These are phyloP conservation scores for Entomobrya proxima DNA, from an alignment of 2,888 invertebrate species.

Conservation along the genomic window DNA sequence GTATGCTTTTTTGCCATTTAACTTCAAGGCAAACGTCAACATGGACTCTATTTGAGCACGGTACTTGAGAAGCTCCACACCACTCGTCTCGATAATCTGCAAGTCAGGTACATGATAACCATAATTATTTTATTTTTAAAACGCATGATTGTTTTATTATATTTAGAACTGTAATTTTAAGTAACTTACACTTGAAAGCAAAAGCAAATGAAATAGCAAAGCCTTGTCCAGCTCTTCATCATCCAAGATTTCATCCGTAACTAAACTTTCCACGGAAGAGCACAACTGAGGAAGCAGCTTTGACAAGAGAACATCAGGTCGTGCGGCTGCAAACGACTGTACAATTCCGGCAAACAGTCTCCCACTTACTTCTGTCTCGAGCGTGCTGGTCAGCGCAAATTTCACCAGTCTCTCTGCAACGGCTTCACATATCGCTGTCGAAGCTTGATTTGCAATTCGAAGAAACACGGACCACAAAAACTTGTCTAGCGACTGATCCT, in stretches of 20 bases:
- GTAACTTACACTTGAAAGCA: constrained; percentile 83
- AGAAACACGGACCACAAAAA: constrained; percentile 80
- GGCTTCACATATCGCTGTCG: constrained; percentile 76
- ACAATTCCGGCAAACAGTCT: constrained; percentile 86
- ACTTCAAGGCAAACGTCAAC: constrained; percentile 79
- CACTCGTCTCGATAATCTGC: constrained; percentile 77
- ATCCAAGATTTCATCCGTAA: constrained; percentile 82
- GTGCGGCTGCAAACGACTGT: constrained; percentile 80
- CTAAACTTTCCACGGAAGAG: constrained; percentile 82
- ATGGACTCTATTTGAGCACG: constrained; percentile 79
- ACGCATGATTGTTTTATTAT: not conserved
- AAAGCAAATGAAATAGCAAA: constrained; percentile 85
- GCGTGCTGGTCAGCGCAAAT: constrained; percentile 86
- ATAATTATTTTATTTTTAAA: not conserved
- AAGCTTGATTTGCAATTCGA: constrained; percentile 73
- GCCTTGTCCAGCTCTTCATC: constrained; percentile 89
- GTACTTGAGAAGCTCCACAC: constrained; percentile 80
- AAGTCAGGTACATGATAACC: not conserved
- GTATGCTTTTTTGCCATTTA: constrained; percentile 75
- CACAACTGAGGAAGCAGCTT: constrained; percentile 86
- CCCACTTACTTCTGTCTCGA: constrained; percentile 90
- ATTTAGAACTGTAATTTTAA: not conserved
- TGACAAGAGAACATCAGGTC: constrained; percentile 84
- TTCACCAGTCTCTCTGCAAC: constrained; percentile 86
- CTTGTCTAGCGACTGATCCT: constrained; percentile 83